Evolutionary conservation across 2,888 invertebrate genomes (phyloP), one percentile per base, ranked within the genome.

Genomic region (Cryptophagus acutangulus): DNA sequence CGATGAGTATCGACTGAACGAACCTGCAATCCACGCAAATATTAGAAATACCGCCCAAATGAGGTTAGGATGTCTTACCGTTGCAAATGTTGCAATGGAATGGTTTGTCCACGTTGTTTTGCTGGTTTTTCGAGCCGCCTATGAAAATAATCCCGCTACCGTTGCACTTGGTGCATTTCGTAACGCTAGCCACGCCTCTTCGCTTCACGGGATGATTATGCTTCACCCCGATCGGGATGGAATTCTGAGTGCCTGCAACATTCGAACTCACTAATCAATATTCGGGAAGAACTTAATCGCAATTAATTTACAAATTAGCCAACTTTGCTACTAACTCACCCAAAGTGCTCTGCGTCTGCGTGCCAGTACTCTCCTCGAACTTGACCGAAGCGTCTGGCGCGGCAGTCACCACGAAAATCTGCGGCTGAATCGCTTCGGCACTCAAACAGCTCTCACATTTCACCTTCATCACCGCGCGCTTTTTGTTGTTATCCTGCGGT

Each of bases 41-140:
- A 8, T 20, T 8, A 8, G 12, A 26, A 26, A 26, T n/a, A n/a
- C n/a, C n/a, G 26, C 4, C 12, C n/a, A 26, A 26, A 18, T 5
- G 3, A 26, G 12, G 12, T 8, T 26, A 26, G 12, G 3, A 4
- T 8, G 10, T 54, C 50, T 58, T 55, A 60, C 76, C 87, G 39
- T 88, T 88, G 61, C 89, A 90, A 54, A 90, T 87, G 63, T 88
- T 88, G 70, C 89, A 89, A 61, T 87, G 87, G 68, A 87, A 89
- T 1, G 89, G 88, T 70, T 90, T 90, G 55, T 89, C 88, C 51
- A 74, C 77, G 36, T 75, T 71, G 56, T 72, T 73, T 56, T 76
- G 77, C 54, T 75, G 71, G 59, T 79, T 78, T 61, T 79, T 79
- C 44, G 77, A 73, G 20, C 79, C 79, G 43, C 84, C 84, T 48